Percentiles rank a stretch among this genome's conserved stretches.
These are phyloP conservation scores for Ceratitis capitata DNA, from an alignment of 1,140 invertebrate species.

Conservation along the genomic window DNA sequence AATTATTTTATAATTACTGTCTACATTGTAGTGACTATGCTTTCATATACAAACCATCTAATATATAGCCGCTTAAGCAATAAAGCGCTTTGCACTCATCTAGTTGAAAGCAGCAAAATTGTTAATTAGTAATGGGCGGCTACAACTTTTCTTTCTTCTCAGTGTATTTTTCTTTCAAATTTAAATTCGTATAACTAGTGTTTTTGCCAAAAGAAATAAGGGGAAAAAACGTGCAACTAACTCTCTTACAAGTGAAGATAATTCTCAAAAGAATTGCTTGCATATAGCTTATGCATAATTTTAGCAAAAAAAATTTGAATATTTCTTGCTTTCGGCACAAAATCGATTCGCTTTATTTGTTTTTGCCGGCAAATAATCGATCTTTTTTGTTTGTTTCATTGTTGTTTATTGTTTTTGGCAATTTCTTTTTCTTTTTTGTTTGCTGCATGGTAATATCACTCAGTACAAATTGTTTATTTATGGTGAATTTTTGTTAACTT, in stretches of 20 bases:
- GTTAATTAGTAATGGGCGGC: neutral
- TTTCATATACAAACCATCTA: too few relatives aligned
- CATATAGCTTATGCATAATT: neutral
- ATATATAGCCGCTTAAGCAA: neutral
- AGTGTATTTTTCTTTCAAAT: too few relatives aligned
- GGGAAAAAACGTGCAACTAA: neutral
- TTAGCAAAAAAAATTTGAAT: neutral
- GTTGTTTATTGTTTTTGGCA: neutral
- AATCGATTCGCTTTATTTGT: slow-evolving; percentile 7
- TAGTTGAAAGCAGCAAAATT: slow-evolving; percentile 18
- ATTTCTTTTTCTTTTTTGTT: neutral
- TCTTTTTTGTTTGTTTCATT: neutral
- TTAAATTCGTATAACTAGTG: neutral
- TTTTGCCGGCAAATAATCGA: neutral
- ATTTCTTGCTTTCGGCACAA: neutral
- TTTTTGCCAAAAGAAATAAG: neutral
- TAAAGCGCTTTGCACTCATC: neutral
- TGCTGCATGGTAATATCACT: neutral
- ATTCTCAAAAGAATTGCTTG: neutral
- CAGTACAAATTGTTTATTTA: slow-evolving; percentile 17
- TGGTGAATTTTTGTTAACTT: slow-evolving; percentile 2
- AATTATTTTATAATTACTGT: neutral
- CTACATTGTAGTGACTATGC: too few relatives aligned
- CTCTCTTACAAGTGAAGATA: neutral
- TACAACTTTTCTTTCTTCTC: neutral